Percentiles rank a stretch among this genome's conserved stretches.
Conservation (phyloP, 2,113 vertebrate species). For the Prunella himalayana region DNA sequence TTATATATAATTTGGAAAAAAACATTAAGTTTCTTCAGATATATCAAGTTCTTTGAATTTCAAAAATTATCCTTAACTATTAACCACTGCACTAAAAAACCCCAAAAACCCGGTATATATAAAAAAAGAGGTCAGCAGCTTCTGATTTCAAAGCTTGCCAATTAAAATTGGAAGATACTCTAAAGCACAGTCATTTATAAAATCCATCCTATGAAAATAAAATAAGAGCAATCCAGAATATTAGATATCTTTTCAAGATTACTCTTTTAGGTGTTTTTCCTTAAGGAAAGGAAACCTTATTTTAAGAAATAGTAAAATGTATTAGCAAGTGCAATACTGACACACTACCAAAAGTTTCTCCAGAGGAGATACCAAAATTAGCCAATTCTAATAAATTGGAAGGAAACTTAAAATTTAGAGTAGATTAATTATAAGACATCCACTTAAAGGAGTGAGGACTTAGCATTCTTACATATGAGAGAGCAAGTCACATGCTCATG, state of each 20-base stretch:
- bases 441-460: neutral
- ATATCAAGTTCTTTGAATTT: neutral
- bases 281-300: neutral
- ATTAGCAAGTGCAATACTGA: neutral
- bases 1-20: neutral
- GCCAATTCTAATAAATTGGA: constrained; percentile 34
- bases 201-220: neutral
- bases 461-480: neutral
- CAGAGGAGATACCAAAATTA: constrained; percentile 15
- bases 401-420: neutral
- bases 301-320: neutral
- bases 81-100: neutral
- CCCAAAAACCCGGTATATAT: neutral
- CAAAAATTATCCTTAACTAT: neutral
- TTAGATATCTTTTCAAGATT: neutral
- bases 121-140: neutral
- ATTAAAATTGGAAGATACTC: neutral
- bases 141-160: neutral
- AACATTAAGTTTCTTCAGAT: neutral
- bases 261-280: neutral
- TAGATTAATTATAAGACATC: neutral
- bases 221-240: neutral
- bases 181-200: neutral
- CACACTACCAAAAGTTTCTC: neutral
- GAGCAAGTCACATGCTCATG: neutral